Percentiles rank a stretch among this genome's conserved stretches.
These are phyloP conservation scores for Nomia melanderi DNA, from an alignment of 1,140 invertebrate genomes.

Conservation along the genomic window DNA sequence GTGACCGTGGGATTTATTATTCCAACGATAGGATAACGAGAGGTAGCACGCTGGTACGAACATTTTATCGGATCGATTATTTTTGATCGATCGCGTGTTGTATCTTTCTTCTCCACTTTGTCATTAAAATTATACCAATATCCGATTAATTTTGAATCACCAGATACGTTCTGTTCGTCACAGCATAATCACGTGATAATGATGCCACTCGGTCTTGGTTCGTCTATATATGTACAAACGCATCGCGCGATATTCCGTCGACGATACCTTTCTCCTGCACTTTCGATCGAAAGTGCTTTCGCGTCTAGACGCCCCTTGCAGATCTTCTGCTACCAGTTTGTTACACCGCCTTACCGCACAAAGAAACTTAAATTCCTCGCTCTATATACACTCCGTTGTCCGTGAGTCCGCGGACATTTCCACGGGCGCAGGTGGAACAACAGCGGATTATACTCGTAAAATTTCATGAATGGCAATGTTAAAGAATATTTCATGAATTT, in stretches of 20 bases:
- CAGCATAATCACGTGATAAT: not conserved
- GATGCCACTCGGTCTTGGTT: not conserved
- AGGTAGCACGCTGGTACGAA: too few relatives aligned
- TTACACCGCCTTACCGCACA: not conserved
- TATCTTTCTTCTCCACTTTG: not conserved
- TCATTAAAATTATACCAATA: not conserved
- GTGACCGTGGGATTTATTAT: too few relatives aligned
- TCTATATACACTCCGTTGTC: not conserved
- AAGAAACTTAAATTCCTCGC: not conserved
- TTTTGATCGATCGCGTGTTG: too few relatives aligned
- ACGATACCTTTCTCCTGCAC: slow-evolving; percentile 1
- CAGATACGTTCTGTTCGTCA: not conserved
- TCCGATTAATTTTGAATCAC: too few relatives aligned
- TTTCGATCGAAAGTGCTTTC: not conserved
- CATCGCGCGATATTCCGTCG: not conserved
- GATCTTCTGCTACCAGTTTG: not conserved
- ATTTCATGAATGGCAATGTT: too few relatives aligned
- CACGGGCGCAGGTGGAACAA: too few relatives aligned
- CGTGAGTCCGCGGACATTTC: too few relatives aligned
- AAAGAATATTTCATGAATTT: too few relatives aligned
- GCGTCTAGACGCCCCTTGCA: not conserved
- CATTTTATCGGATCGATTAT: too few relatives aligned
- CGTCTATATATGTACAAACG: too few relatives aligned
- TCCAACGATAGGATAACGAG: too few relatives aligned
- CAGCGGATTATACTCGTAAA: too few relatives aligned